phyloP scores from a whole-genome alignment of 2,888 invertebrate genomes.

The Caenorhabditis sinica region DNA sequence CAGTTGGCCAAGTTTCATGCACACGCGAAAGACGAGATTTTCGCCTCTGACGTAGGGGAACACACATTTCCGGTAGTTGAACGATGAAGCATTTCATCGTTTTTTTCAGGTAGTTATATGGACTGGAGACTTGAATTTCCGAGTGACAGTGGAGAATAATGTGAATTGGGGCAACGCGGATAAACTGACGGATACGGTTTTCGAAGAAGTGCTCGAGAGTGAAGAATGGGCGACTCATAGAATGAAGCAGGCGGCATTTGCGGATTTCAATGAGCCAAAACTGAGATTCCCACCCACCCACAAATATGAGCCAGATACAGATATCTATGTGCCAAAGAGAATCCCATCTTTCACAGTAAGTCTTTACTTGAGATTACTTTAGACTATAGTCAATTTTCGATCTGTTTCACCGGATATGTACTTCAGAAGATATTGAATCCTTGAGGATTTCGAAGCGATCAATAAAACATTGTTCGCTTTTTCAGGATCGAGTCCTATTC shows the following conservation, averaged over 20 bases:
- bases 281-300: constrained; percentile 80
- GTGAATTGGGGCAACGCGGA: constrained; percentile 58
- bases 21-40: constrained; percentile 61
- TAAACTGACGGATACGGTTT: constrained; percentile 1
- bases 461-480: too few relatives aligned
- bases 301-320: constrained; percentile 75
- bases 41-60: constrained; percentile 70
- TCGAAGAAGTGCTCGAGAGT: constrained; percentile 41
- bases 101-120: constrained; percentile 75
- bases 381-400: too few relatives aligned
- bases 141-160: constrained; percentile 66
- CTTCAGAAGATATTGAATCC: not conserved
- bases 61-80: not conserved
- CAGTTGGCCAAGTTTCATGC: constrained; percentile 66
- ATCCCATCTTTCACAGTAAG: constrained; percentile 80
- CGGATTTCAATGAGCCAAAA: constrained; percentile 74
- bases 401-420: too few relatives aligned
- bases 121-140: constrained; percentile 82
- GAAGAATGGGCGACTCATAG: constrained; percentile 65
- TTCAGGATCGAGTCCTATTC: constrained; percentile 79
- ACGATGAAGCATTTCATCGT: not conserved
- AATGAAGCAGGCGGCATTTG: constrained; percentile 58
- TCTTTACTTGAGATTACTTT: too few relatives aligned
- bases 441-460: not conserved
- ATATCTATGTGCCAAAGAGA: constrained; percentile 72